Evolutionary conservation across 30 jellyfish, hydroid and myxozoan species (phyloP), one percentile per base, ranked within the genome.

Genomic region (Pelagia noctiluca): DNA sequence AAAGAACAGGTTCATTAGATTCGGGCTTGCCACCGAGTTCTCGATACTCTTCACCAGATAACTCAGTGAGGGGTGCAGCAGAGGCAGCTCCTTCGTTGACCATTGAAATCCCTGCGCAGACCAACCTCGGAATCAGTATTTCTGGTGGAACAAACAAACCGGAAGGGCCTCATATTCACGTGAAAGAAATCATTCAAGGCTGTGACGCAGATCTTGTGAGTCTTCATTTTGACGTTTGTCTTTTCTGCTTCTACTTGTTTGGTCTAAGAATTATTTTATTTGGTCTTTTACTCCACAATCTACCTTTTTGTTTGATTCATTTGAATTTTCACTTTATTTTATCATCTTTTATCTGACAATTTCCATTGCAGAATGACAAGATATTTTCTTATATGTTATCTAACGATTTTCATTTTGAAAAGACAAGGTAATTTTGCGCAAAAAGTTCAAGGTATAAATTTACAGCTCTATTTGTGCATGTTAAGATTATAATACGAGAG

Each of bases 11-110:
- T 32, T 62, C 96, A 19, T 71, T 84, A 34, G 98, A 91, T 52
- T 91, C 98, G 11, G 98, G 98, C 16, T 57, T 91, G 2, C 96
- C 96, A 1, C 54, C 87, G 31, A 83, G 87, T 62, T 78, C 96
- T 11, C 83, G 89, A 19, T 85, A 22, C 57, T 70, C 91, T 2
- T 91, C 98, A 2, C 98, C 96, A 0, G 98, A 78, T 5, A 33
- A 57, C 63, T 29, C 96, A 25, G 94, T 71, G 50, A 57, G 42
- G 61, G 90, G 87, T 19, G 26, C 49, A 5, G 11, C 57, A 13
- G 88, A 71, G n/a, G 26, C 61, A 0, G 53, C 47, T 35, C 89
- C 86, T 0, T 78, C 80, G 24, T 29, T 69, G 21, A 83, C 70
- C 12, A 84, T 79, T n/a, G 80, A 72, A 1, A 73, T 91, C 38